Base-by-base conservation (phyloP, 2,888 invertebrate genomes). In the Cephalotes varians region DNA sequence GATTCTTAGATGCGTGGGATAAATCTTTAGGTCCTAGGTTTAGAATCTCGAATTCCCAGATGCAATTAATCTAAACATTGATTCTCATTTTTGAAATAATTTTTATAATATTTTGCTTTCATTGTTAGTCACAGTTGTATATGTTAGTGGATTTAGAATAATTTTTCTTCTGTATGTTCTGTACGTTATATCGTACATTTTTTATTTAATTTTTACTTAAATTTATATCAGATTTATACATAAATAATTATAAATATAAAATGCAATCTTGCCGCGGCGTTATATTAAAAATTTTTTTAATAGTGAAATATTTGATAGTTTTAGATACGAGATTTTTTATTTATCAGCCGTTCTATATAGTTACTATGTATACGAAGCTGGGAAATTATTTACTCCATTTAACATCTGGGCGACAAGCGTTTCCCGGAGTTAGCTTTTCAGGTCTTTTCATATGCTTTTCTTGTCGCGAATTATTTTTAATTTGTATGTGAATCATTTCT, bases 351-450 rank as follows among this genome's bases (percentile, higher is more conserved):
- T 85, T 88, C 89, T 83, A 87, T 74, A 86, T 85, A 76, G 71
- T 65, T 54, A 56, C 56, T 65, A 81, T 76, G 83, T 85, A 71
- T 84, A 87, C 9, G 1, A 85, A 90, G 88, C 85, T 82, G 89
- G 89, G 31, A 90, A 91, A 92, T 91, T 91, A 91, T 91, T 91
- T 90, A 93, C 92, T 89, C 90, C 88, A 92, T 89, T 93, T 92
- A 92, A 91, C 91, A 93, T 91, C 90, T 90, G 90, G 92, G 91
- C 88, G 91, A 93, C 90, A 87, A 88, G 87, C 84, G 71, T 86
- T 87, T 83, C 83, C 84, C 85, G 76, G 71, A 82, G 65, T 62
- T 62, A 72, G 54, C 18, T 65, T 83, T 81, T 72, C 62, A 85
- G 21, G 60, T 69, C 60, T 88, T 47, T 40, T 82, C 86, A 37